These are phyloP conservation scores for Mellivora capensis DNA, from an alignment of 2,113 vertebrate species.

Conservation along the genomic window DNA sequence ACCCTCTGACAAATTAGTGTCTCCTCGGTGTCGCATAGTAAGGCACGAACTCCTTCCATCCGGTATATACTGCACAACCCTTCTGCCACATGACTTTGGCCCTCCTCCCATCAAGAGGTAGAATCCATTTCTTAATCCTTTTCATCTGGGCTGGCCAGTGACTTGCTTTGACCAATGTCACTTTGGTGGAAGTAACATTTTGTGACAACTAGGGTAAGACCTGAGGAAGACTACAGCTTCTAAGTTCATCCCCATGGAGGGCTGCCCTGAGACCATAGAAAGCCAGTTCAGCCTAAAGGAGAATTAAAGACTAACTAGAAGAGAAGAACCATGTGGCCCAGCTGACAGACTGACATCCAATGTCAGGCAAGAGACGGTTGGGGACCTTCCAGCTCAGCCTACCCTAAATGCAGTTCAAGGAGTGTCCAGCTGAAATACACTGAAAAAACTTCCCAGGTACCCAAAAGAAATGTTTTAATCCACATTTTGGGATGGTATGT, in stretches of 20 bases:
- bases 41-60: neutral
- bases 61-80: neutral
- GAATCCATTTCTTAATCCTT: neutral
- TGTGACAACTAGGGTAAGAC: neutral
- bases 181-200: neutral
- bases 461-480: neutral
- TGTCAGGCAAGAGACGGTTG: accelerated
- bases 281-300: neutral
- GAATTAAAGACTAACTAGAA: neutral
- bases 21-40: accelerated
- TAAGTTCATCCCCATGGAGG: neutral
- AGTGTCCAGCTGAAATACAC: neutral
- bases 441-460: neutral
- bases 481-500: neutral
- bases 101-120: neutral
- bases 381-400: neutral
- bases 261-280: neutral
- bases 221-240: neutral
- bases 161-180: neutral
- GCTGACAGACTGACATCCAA: neutral
- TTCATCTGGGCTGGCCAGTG: neutral
- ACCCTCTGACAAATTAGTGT: neutral
- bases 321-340: neutral
- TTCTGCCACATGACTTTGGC: neutral
- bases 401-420: neutral